These are phyloP conservation scores for Osmerus eperlanus DNA, from an alignment of 2,113 vertebrate genomes.

Conservation along the genomic window DNA sequence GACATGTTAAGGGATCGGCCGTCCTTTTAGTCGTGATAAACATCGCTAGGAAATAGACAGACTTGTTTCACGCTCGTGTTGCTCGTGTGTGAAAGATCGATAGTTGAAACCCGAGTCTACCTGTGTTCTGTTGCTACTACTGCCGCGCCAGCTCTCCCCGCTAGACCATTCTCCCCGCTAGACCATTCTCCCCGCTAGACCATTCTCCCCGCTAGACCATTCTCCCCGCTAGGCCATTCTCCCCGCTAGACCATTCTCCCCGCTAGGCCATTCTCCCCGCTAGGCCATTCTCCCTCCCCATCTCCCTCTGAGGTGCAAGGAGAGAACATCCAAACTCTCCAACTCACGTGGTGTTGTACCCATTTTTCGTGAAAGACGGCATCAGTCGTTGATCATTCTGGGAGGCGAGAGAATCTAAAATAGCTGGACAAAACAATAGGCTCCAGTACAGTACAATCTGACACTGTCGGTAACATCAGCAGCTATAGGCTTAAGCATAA, in stretches of 20 bases:
- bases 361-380: too few species aligned
- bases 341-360: too few species aligned
- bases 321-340: background rate
- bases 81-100: constrained; percentile 42
- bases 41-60: constrained; percentile 20
- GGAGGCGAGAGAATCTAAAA: too few species aligned
- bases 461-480: too few species aligned
- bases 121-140: constrained; percentile 24
- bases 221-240: too few species aligned
- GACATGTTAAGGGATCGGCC: background rate
- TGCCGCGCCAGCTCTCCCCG: constrained; percentile 23
- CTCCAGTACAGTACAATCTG: too few species aligned
- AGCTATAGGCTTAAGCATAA: too few species aligned
- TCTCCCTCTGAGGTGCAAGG: background rate
- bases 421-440: too few species aligned
- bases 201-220: background rate
- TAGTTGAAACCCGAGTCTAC: constrained; percentile 41
- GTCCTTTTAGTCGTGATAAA: background rate
- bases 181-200: background rate
- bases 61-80: constrained; percentile 12
- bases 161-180: constrained; percentile 10
- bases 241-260: too few species aligned
- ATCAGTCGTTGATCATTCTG: too few species aligned
- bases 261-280: constrained; percentile 3
- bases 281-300: background rate